phyloP scores from a whole-genome alignment of 1,140 invertebrate genomes.

The Orius laevigatus region DNA sequence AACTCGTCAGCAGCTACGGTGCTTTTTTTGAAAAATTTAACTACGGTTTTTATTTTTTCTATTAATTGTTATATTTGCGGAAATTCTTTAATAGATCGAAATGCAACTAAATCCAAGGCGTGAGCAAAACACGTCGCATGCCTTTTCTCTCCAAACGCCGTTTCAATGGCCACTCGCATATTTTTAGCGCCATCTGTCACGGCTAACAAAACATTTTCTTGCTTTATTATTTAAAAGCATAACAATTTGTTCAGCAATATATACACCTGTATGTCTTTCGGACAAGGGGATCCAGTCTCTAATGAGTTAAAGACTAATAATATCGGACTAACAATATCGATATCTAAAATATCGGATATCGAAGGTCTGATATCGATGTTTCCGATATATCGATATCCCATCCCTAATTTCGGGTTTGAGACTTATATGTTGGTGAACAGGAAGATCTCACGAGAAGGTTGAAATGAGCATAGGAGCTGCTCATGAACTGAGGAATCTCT shows the following conservation, averaged over 20 bases:
- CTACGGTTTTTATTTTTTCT: background rate
- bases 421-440: too few species aligned
- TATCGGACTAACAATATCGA: too few species aligned
- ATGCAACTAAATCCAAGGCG: background rate
- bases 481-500: too few species aligned
- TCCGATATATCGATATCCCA: too few species aligned
- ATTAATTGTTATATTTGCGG: background rate
- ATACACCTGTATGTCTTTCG: background rate
- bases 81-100: background rate
- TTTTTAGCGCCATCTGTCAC: conserved; percentile 2
- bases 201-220: background rate
- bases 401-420: too few species aligned
- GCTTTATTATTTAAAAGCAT: background rate
- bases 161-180: background rate
- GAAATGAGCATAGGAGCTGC: too few species aligned
- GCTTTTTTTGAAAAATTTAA: background rate
- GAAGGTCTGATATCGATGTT: too few species aligned
- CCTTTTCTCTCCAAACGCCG: background rate
- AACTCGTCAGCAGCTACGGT: background rate
- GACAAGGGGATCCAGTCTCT: too few species aligned
- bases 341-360: too few species aligned
- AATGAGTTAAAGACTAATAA: too few species aligned
- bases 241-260: background rate
- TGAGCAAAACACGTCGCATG: background rate
- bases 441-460: too few species aligned